Base-by-base conservation (phyloP, 2,888 invertebrate genomes). In the Epiblema foenella region DNA sequence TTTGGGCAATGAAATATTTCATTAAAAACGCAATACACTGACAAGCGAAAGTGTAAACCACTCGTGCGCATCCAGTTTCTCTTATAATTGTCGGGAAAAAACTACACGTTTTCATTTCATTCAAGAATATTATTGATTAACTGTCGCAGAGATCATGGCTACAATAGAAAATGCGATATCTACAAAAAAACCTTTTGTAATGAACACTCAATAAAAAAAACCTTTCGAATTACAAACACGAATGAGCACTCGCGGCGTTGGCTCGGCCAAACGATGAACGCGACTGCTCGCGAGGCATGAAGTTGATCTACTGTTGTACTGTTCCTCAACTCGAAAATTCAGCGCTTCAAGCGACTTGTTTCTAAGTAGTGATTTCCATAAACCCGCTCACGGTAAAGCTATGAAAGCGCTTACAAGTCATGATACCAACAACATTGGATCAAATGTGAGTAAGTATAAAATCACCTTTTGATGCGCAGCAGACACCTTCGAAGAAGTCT, bases 1-100 rank as follows among this genome's bases (percentile, higher is more conserved):
- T 64, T 64, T 52, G 52, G 54, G 18, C 65, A 60, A 58, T 71
- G 59, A 54, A 49, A 73, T 49, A 60, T 69, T 60, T 59, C 42
- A 75, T 75, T 77, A 68, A 75, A 71, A 74, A 77, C 76, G 75
- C 75, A 75, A 70, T 74, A 76, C 74, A 73, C 73, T 75, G 71
- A 80, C 77, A 78, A 84, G 85, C 85, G 90, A 91, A 91, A 91
- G 90, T 89, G 77, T 82, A 79, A 84, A 81, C 80, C 86, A 88
- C 87, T 90, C 87, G 82, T 84, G 89, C 89, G 89, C 88, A 88
- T 90, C 89, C 84, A 86, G 77, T 82, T 83, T 83, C 83, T 80
- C 77, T 82, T 68, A 68, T 75, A n/a, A 66, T 74, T 52, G 67
- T 67, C 52, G 51, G 67, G 51, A 54, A 76, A 76, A 75, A 72